These are phyloP conservation scores for Ostrea denselamellosa DNA, from an alignment of 1,140 invertebrate genomes.

Conservation along the genomic window DNA sequence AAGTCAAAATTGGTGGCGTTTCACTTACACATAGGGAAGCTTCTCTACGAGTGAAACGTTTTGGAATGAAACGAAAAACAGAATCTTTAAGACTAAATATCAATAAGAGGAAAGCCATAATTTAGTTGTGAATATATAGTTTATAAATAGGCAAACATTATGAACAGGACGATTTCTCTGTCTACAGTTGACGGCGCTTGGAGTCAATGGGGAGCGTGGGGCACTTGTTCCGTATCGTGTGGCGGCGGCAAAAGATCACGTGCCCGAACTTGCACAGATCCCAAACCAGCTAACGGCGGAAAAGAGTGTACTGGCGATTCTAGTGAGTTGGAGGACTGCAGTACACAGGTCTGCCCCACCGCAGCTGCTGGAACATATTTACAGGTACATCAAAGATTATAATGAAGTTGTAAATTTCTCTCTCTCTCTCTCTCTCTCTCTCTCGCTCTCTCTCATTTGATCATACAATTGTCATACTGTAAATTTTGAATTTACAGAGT, in stretches of 20 bases:
- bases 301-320: constrained; percentile 47
- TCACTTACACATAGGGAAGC: no score
- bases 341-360: constrained; percentile 53
- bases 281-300: constrained; percentile 58
- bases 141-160: neutral
- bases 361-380: constrained; percentile 6
- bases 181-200: constrained; percentile 66
- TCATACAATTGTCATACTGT: neutral
- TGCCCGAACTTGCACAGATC: constrained; percentile 67
- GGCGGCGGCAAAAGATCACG: constrained; percentile 90
- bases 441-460: neutral
- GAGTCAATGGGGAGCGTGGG: constrained; percentile 85
- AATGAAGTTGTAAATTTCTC: neutral
- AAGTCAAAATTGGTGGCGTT: no score
- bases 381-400: neutral
- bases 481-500: no score
- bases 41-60: neutral
- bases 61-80: neutral
- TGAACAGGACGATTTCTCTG: neutral
- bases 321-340: constrained; percentile 51
- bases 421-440: neutral
- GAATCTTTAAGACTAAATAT: no score
- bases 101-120: no score
- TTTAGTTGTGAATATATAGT: neutral
- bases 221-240: constrained; percentile 91